Evolutionary conservation across 2,797 vertebrate species (phyloP).

Genomic region (Tamandua tetradactyla): DNA sequence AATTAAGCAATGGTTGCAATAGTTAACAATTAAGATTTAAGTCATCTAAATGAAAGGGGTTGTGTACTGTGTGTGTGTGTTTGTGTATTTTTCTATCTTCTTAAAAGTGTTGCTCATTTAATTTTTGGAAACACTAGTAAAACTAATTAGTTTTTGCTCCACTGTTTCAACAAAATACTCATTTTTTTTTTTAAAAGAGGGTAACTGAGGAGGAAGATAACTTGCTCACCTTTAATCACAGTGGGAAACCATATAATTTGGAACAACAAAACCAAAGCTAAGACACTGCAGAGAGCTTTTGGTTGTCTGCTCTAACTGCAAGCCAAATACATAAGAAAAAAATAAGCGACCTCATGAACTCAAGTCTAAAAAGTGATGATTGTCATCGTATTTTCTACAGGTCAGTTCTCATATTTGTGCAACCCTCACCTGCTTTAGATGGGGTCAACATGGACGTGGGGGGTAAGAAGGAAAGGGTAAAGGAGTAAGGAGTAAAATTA

Average conservation of each 20-base stretch:
- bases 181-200: background rate
- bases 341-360: background rate
- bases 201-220: background rate
- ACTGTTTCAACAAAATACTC: background rate
- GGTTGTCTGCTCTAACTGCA: background rate
- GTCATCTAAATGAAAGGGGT: background rate
- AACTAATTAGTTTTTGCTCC: background rate
- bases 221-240: background rate
- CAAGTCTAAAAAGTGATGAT: background rate
- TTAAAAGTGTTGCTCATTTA: background rate
- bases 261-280: constrained; percentile 29
- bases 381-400: background rate
- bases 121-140: background rate
- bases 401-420: background rate
- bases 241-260: background rate
- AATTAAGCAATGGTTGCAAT: background rate
- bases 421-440: background rate
- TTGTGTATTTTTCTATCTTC: background rate
- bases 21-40: background rate
- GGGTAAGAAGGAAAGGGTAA: background rate
- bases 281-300: background rate
- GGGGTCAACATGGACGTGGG: background rate
- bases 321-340: background rate
- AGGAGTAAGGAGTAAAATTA: background rate
- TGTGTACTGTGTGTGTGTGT: background rate